Conservation (phyloP, 2,113 vertebrate species). For the Tetraodon nigroviridis region DNA sequence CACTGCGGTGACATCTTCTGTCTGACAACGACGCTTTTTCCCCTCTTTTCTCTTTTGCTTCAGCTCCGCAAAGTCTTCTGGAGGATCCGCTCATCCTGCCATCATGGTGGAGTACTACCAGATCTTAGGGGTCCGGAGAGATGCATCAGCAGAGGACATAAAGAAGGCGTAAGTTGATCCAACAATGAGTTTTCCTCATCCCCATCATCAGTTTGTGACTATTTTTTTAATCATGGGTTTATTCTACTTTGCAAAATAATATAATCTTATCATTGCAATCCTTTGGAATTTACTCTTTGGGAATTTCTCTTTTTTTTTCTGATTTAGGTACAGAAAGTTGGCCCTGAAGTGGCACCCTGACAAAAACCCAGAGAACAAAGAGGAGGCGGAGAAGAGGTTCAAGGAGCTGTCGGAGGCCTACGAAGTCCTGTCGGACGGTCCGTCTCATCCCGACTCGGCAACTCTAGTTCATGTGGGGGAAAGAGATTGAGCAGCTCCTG, state of each 20-base stretch:
- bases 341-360: constrained; percentile 95
- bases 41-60: too few relatives aligned
- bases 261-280: not conserved
- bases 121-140: constrained; percentile 85
- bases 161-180: constrained; percentile 90
- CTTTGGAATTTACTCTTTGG: not conserved
- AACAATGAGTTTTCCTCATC: not conserved
- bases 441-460: constrained; percentile 22
- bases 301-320: not conserved
- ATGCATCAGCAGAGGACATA: constrained; percentile 87
- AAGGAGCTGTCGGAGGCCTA: constrained; percentile 96
- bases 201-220: not conserved
- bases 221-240: not conserved
- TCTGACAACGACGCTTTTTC: not conserved
- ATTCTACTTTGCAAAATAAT: too few relatives aligned
- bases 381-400: constrained; percentile 88
- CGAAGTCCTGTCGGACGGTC: constrained; percentile 91
- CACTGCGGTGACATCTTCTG: not conserved
- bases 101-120: constrained; percentile 97
- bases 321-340: constrained; percentile 84
- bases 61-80: constrained; percentile 25
- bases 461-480: not conserved
- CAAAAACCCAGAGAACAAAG: constrained; percentile 96
- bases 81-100: constrained; percentile 39
- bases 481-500: too few relatives aligned